These are phyloP conservation scores for Timema podura DNA, from an alignment of 2,888 invertebrate species.

Conservation along the genomic window DNA sequence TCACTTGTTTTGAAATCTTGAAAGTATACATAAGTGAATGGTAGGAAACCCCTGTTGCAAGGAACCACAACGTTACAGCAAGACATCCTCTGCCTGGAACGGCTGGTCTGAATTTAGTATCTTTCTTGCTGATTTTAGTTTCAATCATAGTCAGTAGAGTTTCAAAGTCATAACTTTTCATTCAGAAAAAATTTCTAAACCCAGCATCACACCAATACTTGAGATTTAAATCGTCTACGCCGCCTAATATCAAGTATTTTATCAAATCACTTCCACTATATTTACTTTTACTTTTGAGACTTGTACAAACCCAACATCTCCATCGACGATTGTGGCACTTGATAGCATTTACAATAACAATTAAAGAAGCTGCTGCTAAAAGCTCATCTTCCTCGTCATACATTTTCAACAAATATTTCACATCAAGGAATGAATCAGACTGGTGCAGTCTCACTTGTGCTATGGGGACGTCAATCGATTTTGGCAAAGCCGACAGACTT, in stretches of 20 bases:
- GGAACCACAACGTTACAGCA: too few species aligned
- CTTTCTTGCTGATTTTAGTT: too few species aligned
- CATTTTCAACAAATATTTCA: neutral
- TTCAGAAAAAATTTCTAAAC: slow-evolving; percentile 9
- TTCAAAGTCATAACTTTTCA: slow-evolving; percentile 11
- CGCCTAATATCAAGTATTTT: slow-evolving; percentile 8
- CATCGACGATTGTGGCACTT: neutral
- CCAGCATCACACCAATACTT: slow-evolving; percentile 11
- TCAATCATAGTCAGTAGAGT: too few species aligned
- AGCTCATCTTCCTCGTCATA: neutral
- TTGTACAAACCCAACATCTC: slow-evolving; percentile 11
- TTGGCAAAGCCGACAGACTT: too few species aligned
- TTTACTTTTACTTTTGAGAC: neutral
- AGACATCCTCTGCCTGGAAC: too few species aligned
- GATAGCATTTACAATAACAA: neutral
- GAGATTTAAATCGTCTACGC: slow-evolving; percentile 19
- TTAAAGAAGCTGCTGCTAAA: neutral
- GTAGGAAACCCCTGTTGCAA: neutral
- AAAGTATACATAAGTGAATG: neutral
- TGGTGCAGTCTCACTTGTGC: neutral
- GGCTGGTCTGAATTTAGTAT: too few species aligned
- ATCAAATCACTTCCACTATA: slow-evolving; percentile 11
- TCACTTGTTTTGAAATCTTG: neutral
- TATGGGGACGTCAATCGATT: neutral
- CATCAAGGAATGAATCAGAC: neutral